Evolutionary conservation across 2,113 vertebrate genomes (phyloP).

Genomic region (Corvus moneduloides): DNA sequence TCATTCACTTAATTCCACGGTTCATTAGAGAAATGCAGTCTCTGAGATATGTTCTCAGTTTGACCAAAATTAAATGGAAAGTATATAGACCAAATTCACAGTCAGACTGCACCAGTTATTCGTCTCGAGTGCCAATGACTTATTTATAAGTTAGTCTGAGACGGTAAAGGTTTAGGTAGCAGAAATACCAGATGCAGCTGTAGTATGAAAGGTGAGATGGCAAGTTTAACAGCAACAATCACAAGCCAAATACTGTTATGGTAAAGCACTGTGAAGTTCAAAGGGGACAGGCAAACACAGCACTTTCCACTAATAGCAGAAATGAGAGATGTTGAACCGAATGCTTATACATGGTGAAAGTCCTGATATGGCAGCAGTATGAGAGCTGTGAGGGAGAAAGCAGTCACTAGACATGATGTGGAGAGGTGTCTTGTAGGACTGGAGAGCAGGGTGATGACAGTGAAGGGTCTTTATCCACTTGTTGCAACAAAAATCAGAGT

Average conservation of each 20-base stretch:
- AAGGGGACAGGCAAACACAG: neutral
- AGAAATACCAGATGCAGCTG: neutral
- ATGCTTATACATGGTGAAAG: neutral
- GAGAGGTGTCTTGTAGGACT: neutral
- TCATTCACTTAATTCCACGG: neutral
- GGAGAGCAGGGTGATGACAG: neutral
- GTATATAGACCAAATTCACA: neutral
- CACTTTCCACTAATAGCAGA: neutral
- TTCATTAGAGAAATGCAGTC: neutral
- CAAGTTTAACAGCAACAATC: neutral
- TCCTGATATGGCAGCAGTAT: neutral
- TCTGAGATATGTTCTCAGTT: neutral
- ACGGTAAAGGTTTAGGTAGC: neutral
- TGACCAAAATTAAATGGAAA: neutral
- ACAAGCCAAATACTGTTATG: neutral
- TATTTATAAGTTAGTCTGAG: neutral
- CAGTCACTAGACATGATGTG: neutral
- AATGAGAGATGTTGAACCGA: neutral
- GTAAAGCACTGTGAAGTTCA: neutral
- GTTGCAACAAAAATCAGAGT: neutral
- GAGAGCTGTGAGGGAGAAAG: neutral
- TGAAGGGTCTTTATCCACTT: neutral
- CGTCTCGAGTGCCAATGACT: neutral
- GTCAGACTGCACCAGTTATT: neutral
- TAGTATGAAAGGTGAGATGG: neutral